Evolutionary conservation across 2,113 vertebrate genomes (phyloP), one percentile per base, ranked within the genome.

Genomic region (Cyphomyrus discorhynchus): DNA sequence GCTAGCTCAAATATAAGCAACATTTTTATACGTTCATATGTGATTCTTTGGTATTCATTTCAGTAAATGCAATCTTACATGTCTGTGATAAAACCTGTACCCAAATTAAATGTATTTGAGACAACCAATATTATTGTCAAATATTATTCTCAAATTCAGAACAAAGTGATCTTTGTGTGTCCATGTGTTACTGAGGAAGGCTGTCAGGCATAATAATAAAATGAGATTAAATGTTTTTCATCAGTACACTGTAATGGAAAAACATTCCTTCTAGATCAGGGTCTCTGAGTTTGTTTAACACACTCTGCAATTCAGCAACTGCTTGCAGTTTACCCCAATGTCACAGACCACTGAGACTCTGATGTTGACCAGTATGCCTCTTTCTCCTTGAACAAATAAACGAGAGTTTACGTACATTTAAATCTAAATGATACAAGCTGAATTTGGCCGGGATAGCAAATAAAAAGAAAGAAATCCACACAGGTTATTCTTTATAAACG

Each of bases 221-320:
- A 82, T n/a, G 45, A 84, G 82, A 45, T 46, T 84, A 84, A 84
- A 84, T n/a, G 45, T 84, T 39, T 84, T 84, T 84, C 24, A 46
- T n/a, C 82, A n/a, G 11, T n/a, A 84, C 46, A 84, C 19, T n/a
- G 24, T 84, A 47, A 84, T 46, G 82, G 8, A 84, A 84, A 84
- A 47, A 46, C 42, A 46, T 47, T 27, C 82, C 39, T n/a, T 11
- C 42, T 10, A 84, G 45, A 47, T 84, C 17, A 27, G 21, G 17
- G 19, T 84, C 45, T 21, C 45, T 21, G 15, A 24, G 24, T 42
- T 39, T 84, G 42, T 24, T 84, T 47, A 11, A 47, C 19, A 42
- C 80, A 47, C 80, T 82, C 80, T 17, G 80, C 42, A 84, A 3
- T 84, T 84, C 39, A 45, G 45, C 45, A n/a, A 84, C 82, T n/a